Evolutionary conservation across 2,113 vertebrate genomes (phyloP), one percentile per base, ranked within the genome.

Genomic region (Callipepla squamata): DNA sequence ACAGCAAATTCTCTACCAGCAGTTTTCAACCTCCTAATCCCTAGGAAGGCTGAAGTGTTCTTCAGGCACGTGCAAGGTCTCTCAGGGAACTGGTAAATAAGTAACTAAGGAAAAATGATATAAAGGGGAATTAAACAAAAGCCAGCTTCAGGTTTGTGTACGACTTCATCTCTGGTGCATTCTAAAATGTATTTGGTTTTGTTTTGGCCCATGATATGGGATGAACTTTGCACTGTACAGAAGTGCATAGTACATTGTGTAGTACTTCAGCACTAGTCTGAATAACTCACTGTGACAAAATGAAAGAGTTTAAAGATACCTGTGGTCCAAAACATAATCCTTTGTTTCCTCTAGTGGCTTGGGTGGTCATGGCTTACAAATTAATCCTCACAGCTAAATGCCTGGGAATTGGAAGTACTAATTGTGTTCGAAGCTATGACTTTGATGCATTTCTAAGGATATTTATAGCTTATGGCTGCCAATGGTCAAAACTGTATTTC

Each of bases 381-480:
- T 92, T 69, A 72, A 79, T 90, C 84, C 92, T 68, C 58, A 76
- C 18, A 80, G 20, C 21, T 69, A 12, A 40, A 57, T 42, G 44
- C 0, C 0, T 89, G 85, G 93, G 73, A 93, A 96, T 92, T 69
- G 73, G 51, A 92, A 65, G 53, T 50, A 93, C 69, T 94, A 90
- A 94, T 87, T 85, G 55, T 65, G 13, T 85, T 79, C 47, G 69
- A 65, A 73, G 34, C 65, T 74, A 51, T 44, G 75, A 69, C 55
- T 91, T 93, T 88, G 79, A 73, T 88, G 57, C 47, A 53, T 89
- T 28, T 87, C 48, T 77, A 66, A 68, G 51, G 81, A 88, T 84
- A 87, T 92, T 91, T 89, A 83, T 89, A 87, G 81, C 34, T 82
- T 45, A n/a, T n/a, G 75, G 80, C 78, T 94, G 81, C 80, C 75